Percentiles rank a stretch among this genome's conserved stretches.
These are phyloP conservation scores for Phylloscopus trochiloides DNA, from an alignment of 2,113 vertebrate genomes.

Conservation along the genomic window DNA sequence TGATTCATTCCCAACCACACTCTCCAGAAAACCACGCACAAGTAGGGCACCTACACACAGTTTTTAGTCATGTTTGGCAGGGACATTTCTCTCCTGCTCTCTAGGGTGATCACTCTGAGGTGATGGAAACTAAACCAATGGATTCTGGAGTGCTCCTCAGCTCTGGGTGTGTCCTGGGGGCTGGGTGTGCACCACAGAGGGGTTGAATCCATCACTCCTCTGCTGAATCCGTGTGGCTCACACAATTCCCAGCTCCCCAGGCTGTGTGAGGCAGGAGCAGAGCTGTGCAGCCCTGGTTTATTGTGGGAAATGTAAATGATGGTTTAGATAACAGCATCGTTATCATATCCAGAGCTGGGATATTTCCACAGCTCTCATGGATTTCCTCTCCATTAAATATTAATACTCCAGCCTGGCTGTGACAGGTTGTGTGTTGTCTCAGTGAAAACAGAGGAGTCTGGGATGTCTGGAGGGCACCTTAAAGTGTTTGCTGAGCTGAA, in stretches of 20 bases:
- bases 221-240: fast-evolving
- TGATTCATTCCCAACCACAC: background rate
- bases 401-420: background rate
- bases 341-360: background rate
- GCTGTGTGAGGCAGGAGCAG: background rate
- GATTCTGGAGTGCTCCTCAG: fast-evolving
- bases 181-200: fast-evolving
- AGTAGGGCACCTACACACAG: fast-evolving
- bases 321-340: background rate
- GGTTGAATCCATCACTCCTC: fast-evolving
- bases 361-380: background rate
- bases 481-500: background rate
- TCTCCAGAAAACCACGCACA: background rate
- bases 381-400: background rate
- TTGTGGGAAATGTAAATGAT: background rate
- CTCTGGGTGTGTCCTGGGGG: fast-evolving
- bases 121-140: fast-evolving
- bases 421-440: background rate
- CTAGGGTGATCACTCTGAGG: background rate
- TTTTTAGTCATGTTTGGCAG: fast-evolving
- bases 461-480: background rate
- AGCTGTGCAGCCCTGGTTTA: background rate
- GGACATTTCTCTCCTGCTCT: background rate
- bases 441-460: background rate
- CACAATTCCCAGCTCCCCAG: background rate